Conservation (phyloP, 2,113 vertebrate genomes). For the Ammospiza nelsoni region DNA sequence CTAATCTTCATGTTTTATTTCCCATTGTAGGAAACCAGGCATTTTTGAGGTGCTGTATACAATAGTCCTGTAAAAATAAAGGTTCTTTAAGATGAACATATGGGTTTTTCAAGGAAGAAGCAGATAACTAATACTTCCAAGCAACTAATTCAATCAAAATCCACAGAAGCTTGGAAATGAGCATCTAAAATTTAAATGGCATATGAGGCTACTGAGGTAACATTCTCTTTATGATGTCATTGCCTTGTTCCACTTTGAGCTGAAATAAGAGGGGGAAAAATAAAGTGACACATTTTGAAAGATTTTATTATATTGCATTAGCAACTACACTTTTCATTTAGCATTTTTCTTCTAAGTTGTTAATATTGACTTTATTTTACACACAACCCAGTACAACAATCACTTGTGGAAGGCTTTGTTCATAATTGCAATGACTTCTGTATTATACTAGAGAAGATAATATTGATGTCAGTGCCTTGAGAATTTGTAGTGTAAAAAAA, state of each 20-base stretch:
- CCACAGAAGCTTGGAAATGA: not conserved
- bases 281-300: not conserved
- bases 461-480: slow-evolving; percentile 24
- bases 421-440: slow-evolving; percentile 40
- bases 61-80: not conserved
- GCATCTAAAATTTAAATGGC: not conserved
- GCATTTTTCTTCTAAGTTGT: slow-evolving; percentile 45
- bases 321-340: slow-evolving; percentile 6
- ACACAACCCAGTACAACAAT: not conserved
- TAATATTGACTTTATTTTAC: slow-evolving; percentile 43
- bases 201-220: not conserved
- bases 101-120: not conserved
- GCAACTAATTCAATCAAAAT: not conserved
- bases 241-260: not conserved
- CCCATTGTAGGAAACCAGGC: not conserved
- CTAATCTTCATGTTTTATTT: not conserved
- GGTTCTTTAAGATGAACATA: not conserved
- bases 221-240: not conserved
- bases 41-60: not conserved
- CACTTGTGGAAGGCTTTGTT: slow-evolving; percentile 23
- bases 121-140: not conserved
- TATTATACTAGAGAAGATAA: slow-evolving; percentile 35
- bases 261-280: not conserved
- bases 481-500: slow-evolving; percentile 51
- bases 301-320: slow-evolving; percentile 10